Base-by-base conservation (phyloP, 2,797 vertebrate genomes). In the Catharus ustulatus region DNA sequence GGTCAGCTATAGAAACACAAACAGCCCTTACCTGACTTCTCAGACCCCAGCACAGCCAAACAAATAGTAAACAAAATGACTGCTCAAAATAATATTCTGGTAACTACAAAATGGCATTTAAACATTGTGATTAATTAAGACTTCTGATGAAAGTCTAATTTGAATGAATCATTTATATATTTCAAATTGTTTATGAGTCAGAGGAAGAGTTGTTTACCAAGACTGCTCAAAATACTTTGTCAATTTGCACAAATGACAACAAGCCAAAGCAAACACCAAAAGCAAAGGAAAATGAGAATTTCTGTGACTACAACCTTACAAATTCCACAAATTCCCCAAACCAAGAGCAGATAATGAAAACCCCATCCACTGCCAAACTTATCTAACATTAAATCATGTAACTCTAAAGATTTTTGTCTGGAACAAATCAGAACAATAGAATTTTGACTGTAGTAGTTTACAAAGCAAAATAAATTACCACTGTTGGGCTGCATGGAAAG, bases 381-480 rank as follows among this genome's bases (percentile, higher is more conserved):
- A 58, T 32, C 82, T 59, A 34, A 57, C 69, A 78, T 77, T 88
- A 84, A 91, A 89, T 87, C 75, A 73, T 88, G 57, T 26, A 74
- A 38, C 61, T 92, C 52, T 54, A 69, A 92, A 92, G 66, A 58
- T 84, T 95, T 91, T 87, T 94, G n/a, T 90, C 66, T 43, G 64
- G 75, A 95, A 95, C 32, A 71, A 89, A 84, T 87, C 42, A 49
- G 88, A 89, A 95, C 76, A 45, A 89, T 57, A 84, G 80, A 76
- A 87, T 91, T 96, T 89, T 81, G 61, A 71, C 94, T 88, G 21
- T 64, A 89, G 32, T 66, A 46, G 18, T 92, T 96, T 84, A 89
- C 55, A 87, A 43, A 87, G 84, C 52, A 95, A 97, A 97, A 96
- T 93, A 96, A 96, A 97, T 97, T 96, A 87, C 62, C 17, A 68